Percentiles rank a stretch among this genome's conserved stretches.
Evolutionary conservation across 1,140 invertebrate species (phyloP).

Genomic region (Maniola jurtina): DNA sequence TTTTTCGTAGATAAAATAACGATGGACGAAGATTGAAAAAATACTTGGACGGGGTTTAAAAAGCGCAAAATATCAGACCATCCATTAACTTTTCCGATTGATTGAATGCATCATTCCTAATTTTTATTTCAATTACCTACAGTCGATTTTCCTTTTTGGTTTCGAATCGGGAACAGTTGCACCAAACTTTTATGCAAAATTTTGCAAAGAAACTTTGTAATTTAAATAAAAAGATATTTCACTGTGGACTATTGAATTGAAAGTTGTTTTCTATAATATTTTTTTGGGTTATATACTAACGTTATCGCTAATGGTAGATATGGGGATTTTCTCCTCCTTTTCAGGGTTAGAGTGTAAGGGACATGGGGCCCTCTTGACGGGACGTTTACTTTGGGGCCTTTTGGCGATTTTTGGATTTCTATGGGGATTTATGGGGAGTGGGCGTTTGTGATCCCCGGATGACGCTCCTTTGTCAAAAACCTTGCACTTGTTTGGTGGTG

Average conservation of each 20-base stretch:
- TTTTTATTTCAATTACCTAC: too few species aligned
- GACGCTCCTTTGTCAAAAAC: slow-evolving; percentile 65
- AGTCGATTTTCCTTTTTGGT: too few species aligned
- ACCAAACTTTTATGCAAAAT: too few species aligned
- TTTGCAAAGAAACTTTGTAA: too few species aligned
- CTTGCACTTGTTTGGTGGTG: slow-evolving; percentile 57
- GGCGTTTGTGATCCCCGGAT: slow-evolving; percentile 37
- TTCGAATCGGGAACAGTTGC: too few species aligned
- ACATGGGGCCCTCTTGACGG: slow-evolving; percentile 52
- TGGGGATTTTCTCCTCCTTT: slow-evolving; percentile 43
- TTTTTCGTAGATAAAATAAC: not conserved
- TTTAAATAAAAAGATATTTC: too few species aligned
- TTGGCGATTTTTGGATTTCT: slow-evolving; percentile 36
- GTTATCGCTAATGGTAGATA: slow-evolving; percentile 70
- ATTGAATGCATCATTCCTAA: too few species aligned
- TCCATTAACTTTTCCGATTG: too few species aligned
- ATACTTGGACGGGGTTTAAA: not conserved
- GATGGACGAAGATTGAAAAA: not conserved
- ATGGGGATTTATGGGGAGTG: slow-evolving; percentile 29
- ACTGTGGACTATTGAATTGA: too few species aligned
- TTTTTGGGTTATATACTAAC: slow-evolving; percentile 56
- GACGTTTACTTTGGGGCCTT: slow-evolving; percentile 43
- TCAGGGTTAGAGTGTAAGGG: slow-evolving; percentile 58
- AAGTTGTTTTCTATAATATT: not conserved
- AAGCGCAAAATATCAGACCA: not conserved